Conservation (phyloP, 2,797 vertebrate genomes). For the Leptatherina wallacei region DNA sequence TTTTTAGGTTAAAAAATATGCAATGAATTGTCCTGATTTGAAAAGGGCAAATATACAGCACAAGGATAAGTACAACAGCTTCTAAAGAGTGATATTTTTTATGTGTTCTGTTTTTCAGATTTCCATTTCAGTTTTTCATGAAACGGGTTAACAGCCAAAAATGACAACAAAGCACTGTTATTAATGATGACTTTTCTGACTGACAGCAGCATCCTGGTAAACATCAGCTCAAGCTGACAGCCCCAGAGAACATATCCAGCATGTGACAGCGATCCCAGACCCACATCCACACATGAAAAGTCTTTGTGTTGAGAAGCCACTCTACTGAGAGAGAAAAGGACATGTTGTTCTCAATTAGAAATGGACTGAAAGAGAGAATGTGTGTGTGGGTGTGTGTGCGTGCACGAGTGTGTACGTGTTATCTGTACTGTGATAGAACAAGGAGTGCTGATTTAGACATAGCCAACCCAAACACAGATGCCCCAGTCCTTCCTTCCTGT, state of each 20-base stretch:
- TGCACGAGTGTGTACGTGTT: conserved; percentile 25
- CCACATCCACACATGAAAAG: conserved; percentile 72
- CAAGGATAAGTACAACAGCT: neutral
- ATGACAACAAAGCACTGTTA: conserved; percentile 27
- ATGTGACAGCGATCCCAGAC: conserved; percentile 70
- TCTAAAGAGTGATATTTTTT: neutral
- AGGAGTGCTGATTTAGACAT: conserved; percentile 85
- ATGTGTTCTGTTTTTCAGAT: neutral
- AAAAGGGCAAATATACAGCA: neutral
- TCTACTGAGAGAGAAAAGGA: conserved; percentile 72
- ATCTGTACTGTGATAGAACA: conserved; percentile 62
- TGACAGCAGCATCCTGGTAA: conserved; percentile 72
- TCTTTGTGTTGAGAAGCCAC: conserved; percentile 68
- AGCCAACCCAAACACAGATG: conserved; percentile 84
- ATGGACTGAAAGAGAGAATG: conserved; percentile 41
- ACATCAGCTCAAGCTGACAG: conserved; percentile 69
- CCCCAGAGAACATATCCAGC: conserved; percentile 58
- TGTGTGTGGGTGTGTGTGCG: neutral
- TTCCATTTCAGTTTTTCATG: neutral
- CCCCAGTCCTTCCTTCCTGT: conserved; percentile 80
- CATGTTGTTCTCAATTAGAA: conserved; percentile 74
- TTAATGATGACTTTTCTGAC: conserved; percentile 61
- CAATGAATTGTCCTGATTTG: neutral
- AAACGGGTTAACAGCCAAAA: conserved; percentile 21
- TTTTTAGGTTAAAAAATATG: neutral